These are phyloP conservation scores for Pterocles gutturalis DNA, from an alignment of 2,113 vertebrate species.

Conservation along the genomic window DNA sequence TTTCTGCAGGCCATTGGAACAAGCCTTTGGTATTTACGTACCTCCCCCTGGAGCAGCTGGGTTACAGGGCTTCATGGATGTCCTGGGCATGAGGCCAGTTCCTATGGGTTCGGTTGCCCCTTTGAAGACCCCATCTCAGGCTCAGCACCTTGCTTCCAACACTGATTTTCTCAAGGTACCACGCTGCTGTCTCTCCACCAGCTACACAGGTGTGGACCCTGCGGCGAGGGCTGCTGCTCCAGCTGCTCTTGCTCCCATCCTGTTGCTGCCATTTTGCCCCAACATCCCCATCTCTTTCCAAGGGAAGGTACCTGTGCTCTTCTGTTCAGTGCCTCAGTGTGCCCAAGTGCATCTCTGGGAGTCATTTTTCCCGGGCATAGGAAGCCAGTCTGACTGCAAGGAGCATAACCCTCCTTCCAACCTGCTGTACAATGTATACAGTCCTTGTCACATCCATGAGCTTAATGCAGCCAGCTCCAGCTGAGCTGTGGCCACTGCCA, in stretches of 20 bases:
- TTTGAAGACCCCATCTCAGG: not conserved
- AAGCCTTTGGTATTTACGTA: not conserved
- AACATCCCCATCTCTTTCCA: not conserved
- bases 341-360: not conserved
- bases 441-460: not conserved
- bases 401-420: not conserved
- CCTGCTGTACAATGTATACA: not conserved
- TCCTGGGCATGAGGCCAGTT: not conserved
- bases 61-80: not conserved
- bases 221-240: not conserved
- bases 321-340: not conserved
- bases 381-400: not conserved
- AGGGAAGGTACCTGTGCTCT: not conserved
- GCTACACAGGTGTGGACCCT: not conserved
- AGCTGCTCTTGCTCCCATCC: not conserved
- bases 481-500: not conserved
- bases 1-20: not conserved
- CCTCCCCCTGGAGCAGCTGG: not conserved
- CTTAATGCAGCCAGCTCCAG: not conserved
- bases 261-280: not conserved
- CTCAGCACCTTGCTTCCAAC: not conserved
- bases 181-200: not conserved
- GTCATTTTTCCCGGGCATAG: not conserved
- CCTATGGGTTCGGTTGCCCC: accelerated
- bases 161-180: not conserved